Evolutionary conservation across 2,113 vertebrate genomes (phyloP), one percentile per base, ranked within the genome.

Genomic region (Sorex araneus): DNA sequence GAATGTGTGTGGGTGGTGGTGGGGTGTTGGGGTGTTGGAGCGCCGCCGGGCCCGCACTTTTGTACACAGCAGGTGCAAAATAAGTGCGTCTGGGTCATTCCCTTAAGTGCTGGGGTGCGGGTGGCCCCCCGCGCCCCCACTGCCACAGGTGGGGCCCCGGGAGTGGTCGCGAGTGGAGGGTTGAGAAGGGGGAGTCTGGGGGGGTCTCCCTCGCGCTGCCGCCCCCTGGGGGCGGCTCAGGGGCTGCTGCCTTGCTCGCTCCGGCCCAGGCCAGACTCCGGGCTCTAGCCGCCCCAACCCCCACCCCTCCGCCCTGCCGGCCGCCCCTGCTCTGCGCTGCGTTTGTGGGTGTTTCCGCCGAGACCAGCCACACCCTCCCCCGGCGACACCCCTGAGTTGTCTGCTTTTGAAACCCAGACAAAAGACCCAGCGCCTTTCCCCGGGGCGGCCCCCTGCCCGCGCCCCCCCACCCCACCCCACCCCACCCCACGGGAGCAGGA

Each of bases 81-180:
- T 16, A 34, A 23, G 77, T 43, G 64, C n/a, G 82, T 54, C n/a
- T 0, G 1, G 30, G 45, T 67, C 54, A 2, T 23, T 66, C 16
- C 84, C 50, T 28, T 50, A 12, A 27, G 28, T 30, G 50, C 63
- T 25, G 6, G 34, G 0, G 6, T 18, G 50, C 1, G 34, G 16
- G 76, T 8, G 43, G 0, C 40, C 75, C 84, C 73, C 80, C 66
- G 7, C 1, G 4, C 85, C 85, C 90, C 75, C 76, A 94, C 91
- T 96, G 92, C 75, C 95, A 93, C 96, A 96, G 94, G 94, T 96
- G 95, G 95, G 47, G 8, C 2, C 28, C 0, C 6, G 40, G 47
- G 83, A 71, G 64, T 67, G 30, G 70, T 0, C 6, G 40, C 40
- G 83, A 71, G 64, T 67, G 30, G 70, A 57, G 40, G 45, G 15